These are phyloP conservation scores for Semotilus atromaculatus DNA, from an alignment of 2,797 vertebrate species.

Conservation along the genomic window DNA sequence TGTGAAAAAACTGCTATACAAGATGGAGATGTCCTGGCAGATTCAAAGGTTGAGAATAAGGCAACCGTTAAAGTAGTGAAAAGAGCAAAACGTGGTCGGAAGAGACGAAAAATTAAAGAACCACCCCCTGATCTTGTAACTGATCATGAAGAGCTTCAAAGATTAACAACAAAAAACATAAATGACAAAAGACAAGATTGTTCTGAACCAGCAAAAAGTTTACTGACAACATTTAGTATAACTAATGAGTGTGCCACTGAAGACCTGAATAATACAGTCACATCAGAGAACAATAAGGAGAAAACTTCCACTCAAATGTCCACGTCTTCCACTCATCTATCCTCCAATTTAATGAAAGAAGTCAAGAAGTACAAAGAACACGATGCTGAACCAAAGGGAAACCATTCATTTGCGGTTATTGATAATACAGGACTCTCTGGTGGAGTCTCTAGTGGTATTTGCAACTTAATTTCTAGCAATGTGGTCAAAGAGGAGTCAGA, in stretches of 20 bases:
- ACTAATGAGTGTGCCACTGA: background rate
- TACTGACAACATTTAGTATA: background rate
- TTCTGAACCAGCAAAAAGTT: background rate
- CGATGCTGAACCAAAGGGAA: background rate
- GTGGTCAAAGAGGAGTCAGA: slow-evolving; percentile 3
- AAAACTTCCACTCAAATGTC: background rate
- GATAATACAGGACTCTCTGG: background rate
- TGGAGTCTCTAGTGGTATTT: background rate
- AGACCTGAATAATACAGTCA: background rate
- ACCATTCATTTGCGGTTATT: background rate
- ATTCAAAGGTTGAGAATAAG: background rate
- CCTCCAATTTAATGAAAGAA: slow-evolving; percentile 1
- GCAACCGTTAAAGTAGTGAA: slow-evolving; percentile 1
- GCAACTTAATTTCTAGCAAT: background rate
- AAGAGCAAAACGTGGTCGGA: slow-evolving; percentile 21
- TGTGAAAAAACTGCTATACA: background rate
- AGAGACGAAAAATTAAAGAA: slow-evolving; percentile 16
- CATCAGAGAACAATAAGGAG: background rate
- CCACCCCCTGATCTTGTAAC: background rate
- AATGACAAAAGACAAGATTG: background rate
- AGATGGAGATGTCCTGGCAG: background rate
- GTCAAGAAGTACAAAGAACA: background rate
- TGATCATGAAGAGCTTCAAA: background rate
- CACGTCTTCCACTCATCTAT: background rate
- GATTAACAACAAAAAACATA: background rate